phyloP scores from a whole-genome alignment of 2,113 vertebrate genomes.

The Agapornis roseicollis region DNA sequence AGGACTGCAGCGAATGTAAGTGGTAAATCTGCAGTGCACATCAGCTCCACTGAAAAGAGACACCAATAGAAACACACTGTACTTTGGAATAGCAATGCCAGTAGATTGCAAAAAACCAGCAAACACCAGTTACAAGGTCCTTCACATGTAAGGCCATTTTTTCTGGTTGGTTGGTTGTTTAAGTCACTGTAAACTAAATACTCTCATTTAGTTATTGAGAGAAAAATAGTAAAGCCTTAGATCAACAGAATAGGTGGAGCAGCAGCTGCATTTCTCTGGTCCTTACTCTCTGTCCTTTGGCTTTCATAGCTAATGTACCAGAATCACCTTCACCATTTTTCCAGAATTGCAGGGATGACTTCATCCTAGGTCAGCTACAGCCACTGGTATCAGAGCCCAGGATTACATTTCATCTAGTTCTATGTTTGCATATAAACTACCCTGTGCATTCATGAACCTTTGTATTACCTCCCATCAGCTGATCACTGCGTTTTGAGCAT shows the following conservation, averaged over 20 bases:
- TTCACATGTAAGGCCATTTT: background rate
- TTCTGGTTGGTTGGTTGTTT: background rate
- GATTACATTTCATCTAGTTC: background rate
- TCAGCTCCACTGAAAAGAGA: background rate
- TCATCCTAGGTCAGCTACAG: background rate
- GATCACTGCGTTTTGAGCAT: accelerated
- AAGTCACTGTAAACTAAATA: background rate
- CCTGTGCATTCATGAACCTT: background rate
- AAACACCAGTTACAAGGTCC: background rate
- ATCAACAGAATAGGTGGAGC: background rate
- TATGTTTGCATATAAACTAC: background rate
- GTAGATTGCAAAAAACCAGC: background rate
- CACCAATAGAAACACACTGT: background rate
- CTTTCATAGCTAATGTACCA: background rate
- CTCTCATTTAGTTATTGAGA: background rate
- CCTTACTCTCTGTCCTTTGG: background rate
- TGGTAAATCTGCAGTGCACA: background rate
- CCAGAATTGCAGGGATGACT: accelerated
- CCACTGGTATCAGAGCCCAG: background rate
- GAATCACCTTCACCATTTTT: background rate
- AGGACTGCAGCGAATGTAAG: background rate
- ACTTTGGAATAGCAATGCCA: background rate
- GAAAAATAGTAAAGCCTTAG: background rate
- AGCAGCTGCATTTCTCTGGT: background rate
- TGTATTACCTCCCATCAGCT: background rate